Evolutionary conservation across 2,113 vertebrate species (phyloP).

Genomic region (Barnardius zonarius): DNA sequence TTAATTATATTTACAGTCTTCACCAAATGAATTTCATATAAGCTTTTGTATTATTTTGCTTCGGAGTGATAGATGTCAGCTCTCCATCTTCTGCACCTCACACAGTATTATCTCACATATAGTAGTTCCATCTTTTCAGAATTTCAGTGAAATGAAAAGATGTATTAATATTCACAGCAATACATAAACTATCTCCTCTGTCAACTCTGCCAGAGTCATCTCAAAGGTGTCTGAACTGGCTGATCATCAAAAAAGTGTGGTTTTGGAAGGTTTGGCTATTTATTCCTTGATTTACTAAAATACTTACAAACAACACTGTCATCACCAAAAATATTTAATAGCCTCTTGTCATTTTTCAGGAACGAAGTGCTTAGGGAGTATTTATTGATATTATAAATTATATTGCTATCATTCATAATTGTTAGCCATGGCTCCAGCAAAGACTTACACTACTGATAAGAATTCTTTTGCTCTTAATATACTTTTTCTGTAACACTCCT

Average conservation of each 20-base stretch:
- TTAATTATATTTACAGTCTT: background rate
- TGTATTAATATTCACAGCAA: background rate
- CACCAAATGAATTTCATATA: background rate
- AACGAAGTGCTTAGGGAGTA: background rate
- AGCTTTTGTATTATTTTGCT: background rate
- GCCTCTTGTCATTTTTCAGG: background rate
- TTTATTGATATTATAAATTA: background rate
- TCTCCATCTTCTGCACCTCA: background rate
- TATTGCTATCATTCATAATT: background rate
- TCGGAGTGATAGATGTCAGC: background rate
- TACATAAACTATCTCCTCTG: background rate
- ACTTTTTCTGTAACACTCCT: background rate
- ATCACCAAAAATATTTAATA: background rate
- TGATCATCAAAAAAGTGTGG: background rate
- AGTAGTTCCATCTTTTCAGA: background rate
- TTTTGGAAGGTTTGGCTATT: background rate
- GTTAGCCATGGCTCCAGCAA: background rate
- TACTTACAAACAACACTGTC: background rate
- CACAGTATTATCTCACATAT: background rate
- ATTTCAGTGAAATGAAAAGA: background rate
- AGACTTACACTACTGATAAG: background rate
- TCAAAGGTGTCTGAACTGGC: background rate
- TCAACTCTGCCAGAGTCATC: background rate
- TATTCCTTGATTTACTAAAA: background rate
- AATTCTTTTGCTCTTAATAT: background rate